Conservation (phyloP, 1,140 invertebrate species). For the Drepana arcuata region DNA sequence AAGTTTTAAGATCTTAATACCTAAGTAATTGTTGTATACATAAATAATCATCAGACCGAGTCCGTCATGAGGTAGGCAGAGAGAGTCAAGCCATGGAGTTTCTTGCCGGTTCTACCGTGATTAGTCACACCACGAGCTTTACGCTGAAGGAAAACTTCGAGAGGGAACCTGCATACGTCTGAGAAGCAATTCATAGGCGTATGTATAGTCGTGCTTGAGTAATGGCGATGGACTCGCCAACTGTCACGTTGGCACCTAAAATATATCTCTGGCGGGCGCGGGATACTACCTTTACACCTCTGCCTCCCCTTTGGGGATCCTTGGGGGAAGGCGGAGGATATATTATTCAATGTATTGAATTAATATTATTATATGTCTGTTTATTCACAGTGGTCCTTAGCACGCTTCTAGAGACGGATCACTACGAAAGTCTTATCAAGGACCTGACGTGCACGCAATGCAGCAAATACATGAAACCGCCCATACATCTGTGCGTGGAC, state of each 20-base stretch:
- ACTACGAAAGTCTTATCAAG: conserved; percentile 63
- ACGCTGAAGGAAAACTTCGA: too few species aligned
- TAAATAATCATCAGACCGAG: too few species aligned
- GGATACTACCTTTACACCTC: neutral
- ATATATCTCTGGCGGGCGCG: neutral
- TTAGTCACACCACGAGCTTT: too few species aligned
- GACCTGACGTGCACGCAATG: conserved; percentile 64
- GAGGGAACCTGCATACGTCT: too few species aligned
- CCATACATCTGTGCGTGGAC: conserved; percentile 60
- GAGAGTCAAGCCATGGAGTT: too few species aligned
- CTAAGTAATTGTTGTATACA: too few species aligned
- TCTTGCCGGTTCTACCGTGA: too few species aligned
- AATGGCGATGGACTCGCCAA: neutral
- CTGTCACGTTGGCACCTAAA: neutral
- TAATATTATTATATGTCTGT: neutral
- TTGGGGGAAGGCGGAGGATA: too few species aligned
- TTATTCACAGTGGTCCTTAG: conserved; percentile 47
- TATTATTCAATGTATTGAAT: conserved; percentile 1
- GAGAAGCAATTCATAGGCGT: too few species aligned
- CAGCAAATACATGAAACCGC: conserved; percentile 59
- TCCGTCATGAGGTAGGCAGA: too few species aligned
- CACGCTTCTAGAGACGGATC: conserved; percentile 57
- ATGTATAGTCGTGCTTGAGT: neutral
- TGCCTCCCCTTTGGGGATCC: too few species aligned
- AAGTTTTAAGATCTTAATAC: too few species aligned